These are phyloP conservation scores for Notothenia rossii DNA, from an alignment of 2,113 vertebrate species.

Conservation along the genomic window DNA sequence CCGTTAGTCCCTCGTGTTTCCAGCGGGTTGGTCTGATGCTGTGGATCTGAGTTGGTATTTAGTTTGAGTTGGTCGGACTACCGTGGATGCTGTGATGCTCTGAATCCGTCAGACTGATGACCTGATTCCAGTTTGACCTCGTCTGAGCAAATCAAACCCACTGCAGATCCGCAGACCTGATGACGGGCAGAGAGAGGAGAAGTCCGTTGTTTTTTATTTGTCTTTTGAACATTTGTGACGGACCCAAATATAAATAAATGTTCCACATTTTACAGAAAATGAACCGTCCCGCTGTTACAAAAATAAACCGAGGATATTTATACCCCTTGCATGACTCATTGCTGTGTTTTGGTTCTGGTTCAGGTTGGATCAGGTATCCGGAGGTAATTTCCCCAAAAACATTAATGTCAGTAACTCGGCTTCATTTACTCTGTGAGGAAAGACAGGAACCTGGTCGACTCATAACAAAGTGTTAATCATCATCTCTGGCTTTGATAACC, in stretches of 20 bases:
- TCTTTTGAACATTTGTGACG: too few species aligned
- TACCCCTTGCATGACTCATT: too few species aligned
- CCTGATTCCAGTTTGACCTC: conserved; percentile 6
- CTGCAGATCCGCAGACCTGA: background rate
- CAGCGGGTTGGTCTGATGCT: background rate
- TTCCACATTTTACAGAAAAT: too few species aligned
- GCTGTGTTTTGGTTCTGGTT: too few species aligned
- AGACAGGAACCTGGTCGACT: background rate
- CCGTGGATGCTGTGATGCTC: background rate
- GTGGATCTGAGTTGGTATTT: background rate
- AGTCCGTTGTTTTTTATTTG: background rate
- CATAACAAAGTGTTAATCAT: background rate
- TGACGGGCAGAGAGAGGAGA: background rate
- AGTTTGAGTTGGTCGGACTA: background rate
- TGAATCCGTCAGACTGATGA: background rate
- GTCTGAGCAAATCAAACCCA: background rate
- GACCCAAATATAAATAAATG: too few species aligned
- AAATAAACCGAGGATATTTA: too few species aligned
- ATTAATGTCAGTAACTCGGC: background rate
- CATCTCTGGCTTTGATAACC: background rate
- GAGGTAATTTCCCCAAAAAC: too few species aligned
- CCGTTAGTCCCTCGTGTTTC: background rate
- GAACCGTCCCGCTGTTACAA: too few species aligned
- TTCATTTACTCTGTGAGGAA: background rate
- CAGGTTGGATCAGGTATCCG: too few species aligned